Evolutionary conservation across 1,140 invertebrate genomes (phyloP).

Genomic region (Akabosia matsudoensis): DNA sequence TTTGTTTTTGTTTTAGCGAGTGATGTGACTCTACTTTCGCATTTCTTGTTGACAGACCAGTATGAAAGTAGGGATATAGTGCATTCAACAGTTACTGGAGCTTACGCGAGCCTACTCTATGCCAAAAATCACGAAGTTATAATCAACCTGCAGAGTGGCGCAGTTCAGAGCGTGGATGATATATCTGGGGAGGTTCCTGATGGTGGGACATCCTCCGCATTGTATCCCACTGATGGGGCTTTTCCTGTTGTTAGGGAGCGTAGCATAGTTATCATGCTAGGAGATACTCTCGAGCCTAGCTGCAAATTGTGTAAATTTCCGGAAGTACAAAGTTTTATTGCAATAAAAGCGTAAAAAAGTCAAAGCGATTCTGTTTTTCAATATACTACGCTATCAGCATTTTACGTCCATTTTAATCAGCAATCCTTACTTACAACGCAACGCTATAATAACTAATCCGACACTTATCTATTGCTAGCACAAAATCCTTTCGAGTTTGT

Average conservation of each 20-base stretch:
- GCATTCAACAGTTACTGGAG: not conserved
- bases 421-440: no score
- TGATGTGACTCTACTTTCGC: not conserved
- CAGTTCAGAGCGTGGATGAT: not conserved
- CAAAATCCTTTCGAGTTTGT: no score
- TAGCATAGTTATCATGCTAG: not conserved
- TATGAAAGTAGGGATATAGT: not conserved
- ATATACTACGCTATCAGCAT: no score
- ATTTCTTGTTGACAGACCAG: not conserved
- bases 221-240: not conserved
- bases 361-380: no score
- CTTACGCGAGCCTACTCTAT: not conserved
- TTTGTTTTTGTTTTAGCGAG: not conserved
- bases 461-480: no score
- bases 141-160: not conserved
- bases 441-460: no score
- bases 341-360: conserved; percentile 7
- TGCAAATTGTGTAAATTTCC: conserved; percentile 14
- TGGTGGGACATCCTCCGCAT: not conserved
- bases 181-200: not conserved
- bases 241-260: not conserved
- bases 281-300: not conserved
- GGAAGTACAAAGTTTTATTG: conserved; percentile 2
- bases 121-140: not conserved
- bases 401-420: no score